Evolutionary conservation across 1,140 invertebrate species (phyloP), one percentile per base, ranked within the genome.

Genomic region (Temnothorax curvispinosus): DNA sequence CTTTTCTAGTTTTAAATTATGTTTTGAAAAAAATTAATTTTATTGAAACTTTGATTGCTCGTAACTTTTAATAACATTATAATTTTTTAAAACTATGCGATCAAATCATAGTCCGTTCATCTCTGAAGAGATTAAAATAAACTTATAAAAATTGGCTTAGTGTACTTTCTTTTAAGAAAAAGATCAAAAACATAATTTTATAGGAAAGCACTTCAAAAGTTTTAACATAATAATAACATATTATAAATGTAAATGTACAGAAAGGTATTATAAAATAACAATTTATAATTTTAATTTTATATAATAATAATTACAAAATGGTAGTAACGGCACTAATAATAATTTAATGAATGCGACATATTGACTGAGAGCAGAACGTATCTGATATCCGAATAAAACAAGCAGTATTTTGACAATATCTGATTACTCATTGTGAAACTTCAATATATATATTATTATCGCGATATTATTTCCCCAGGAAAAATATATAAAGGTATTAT

Each of bases 381-480:
- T 32, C 21, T 52, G 8, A 13, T 81, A 2, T 56, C 35, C 32
- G 5, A 41, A 32, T 71, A 9, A 54, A 69, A 41, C 4, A 15
- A 69, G 13, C 9, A 56, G 44, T 56, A 80, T 69, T 67, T 52
- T 47, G 47, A 38, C 18, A 50, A 69, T 69, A 69, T 80, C 18
- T 52, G 7, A 18, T 80, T 80, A 41, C 47, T 69, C 13, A 65
- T 80, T n/a, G 15, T 54, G 35, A 71, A 54, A 32, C n/a, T 41
- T 6, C 2, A 54, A 27, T 80, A n/a, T 18, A 67, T 32, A 35
- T 9, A 6, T 41, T 41, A 64, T 15, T 41, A 64, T 15, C 27
- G 21, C n/a, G 15, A 71, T 56, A 71, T 18, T 13, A 41, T 41
- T 80, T 80, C 3, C 32, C 7, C 44, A 11, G 1, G 8, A 69